phyloP scores from a whole-genome alignment of 2,888 invertebrate species.

The Drosophila ochracea region DNA sequence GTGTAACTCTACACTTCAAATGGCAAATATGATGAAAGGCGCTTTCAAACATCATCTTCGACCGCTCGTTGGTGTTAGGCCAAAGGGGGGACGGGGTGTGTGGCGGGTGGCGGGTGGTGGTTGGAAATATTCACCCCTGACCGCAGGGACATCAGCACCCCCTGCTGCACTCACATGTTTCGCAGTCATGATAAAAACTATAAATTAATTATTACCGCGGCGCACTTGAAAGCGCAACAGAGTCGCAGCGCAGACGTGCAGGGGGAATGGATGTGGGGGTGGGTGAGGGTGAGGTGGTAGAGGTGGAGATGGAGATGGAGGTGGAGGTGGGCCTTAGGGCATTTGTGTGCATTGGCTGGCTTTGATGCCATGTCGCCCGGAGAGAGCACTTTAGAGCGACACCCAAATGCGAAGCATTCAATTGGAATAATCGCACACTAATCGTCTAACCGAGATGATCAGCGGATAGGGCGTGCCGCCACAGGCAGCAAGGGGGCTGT shows the following conservation, averaged over 20 bases:
- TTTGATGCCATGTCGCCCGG: slow-evolving; percentile 44
- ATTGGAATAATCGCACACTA: slow-evolving; percentile 82
- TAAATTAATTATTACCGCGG: slow-evolving; percentile 85
- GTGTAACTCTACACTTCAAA: slow-evolving; percentile 75
- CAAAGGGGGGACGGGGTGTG: neutral
- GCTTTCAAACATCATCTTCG: slow-evolving; percentile 11
- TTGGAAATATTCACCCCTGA: slow-evolving; percentile 28
- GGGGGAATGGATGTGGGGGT: neutral
- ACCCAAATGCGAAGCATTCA: slow-evolving; percentile 78
- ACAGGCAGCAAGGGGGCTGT: neutral
- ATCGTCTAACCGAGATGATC: slow-evolving; percentile 73
- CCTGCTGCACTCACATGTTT: slow-evolving; percentile 67
- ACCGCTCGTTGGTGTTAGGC: neutral
- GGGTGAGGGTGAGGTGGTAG: neutral
- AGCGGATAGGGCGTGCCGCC: slow-evolving; percentile 27
- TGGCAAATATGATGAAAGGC: slow-evolving; percentile 38
- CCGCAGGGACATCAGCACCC: slow-evolving; percentile 40
- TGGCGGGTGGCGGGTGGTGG: neutral
- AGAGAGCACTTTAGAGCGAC: slow-evolving; percentile 79
- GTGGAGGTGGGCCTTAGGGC: neutral
- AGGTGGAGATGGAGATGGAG: neutral
- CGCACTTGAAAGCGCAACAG: slow-evolving; percentile 78
- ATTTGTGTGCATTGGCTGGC: slow-evolving; percentile 12
- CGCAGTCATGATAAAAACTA: slow-evolving; percentile 82
- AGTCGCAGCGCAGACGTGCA: slow-evolving; percentile 36